Evolutionary conservation across 2,113 vertebrate genomes (phyloP).

Genomic region (Petaurus breviceps): DNA sequence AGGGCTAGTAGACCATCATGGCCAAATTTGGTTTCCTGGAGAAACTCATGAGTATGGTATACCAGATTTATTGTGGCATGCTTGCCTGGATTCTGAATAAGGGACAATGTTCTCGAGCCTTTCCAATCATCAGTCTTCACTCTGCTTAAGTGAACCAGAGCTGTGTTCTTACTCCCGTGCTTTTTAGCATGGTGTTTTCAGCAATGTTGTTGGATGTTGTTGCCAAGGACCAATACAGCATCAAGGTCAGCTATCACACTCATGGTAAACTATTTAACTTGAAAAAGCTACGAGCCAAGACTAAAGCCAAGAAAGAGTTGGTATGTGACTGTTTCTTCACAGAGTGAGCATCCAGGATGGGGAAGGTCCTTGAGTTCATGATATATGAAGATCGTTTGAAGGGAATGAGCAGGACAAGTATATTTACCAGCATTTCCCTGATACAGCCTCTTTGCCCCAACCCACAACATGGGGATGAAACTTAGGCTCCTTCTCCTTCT

Average conservation of each 20-base stretch:
- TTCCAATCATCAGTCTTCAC: no score
- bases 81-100: not conserved
- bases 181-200: not conserved
- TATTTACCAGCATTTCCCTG: not conserved
- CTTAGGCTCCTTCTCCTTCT: no score
- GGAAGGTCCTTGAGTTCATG: not conserved
- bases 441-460: no score
- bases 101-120: no score
- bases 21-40: not conserved
- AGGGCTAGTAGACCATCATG: not conserved
- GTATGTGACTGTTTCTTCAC: not conserved
- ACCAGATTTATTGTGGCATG: not conserved
- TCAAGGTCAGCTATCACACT: not conserved
- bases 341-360: not conserved
- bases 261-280: not conserved
- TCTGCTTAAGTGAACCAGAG: not conserved
- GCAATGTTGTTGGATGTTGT: no score
- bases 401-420: no score
- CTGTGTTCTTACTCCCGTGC: no score
- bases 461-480: no score
- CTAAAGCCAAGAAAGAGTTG: not conserved
- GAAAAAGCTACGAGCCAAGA: not conserved
- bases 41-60: not conserved
- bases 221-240: not conserved
- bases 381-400: not conserved